Evolutionary conservation across 1,140 invertebrate genomes (phyloP), one percentile per base, ranked within the genome.

Genomic region (Fopius arisanus): DNA sequence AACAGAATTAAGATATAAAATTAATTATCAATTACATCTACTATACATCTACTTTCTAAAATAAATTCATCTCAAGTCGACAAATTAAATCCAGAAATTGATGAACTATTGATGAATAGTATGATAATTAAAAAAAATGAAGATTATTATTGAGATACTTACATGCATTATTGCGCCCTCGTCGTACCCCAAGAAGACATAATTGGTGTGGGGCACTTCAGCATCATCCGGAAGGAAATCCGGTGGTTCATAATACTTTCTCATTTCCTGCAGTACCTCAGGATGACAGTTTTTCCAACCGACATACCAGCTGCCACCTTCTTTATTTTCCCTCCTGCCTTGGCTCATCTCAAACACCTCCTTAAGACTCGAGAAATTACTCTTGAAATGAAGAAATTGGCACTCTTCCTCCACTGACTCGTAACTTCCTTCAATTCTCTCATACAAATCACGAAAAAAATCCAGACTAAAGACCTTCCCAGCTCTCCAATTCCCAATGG

Each of bases 161-260:
- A 97, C 96, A 90, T 98, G 97, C 93, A 98, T 94, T 40, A 95
- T 92, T 41, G 96, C 96, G 74, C 96, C 96, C 84, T 95, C 93
- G 78, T 96, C 94, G 79, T 95, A 96, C 67, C 95, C 95, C 91
- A 98, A 94, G 83, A 98, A 97, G 76, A 98, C 94, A 90, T 96
- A 98, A 89, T 98, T 97, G 62, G 94, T 93, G 68, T 93, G 92
- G 59, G 96, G 94, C 77, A 94, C 92, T 87, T 97, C 96, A n/a
- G 96, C 93, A 86, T 95, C 92, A 29, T 91, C 89, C 1, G 97
- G 97, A 69, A 98, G 88, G 87, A 98, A 98, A 80, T 97, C 92
- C 6, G 97, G 97, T 59, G 92, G 86, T 16, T 90, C 86, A 84
- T 97, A 98, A 86, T 94, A 93, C 78, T 92, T 86, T 72, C 95